Percentiles rank a stretch among this genome's conserved stretches.
phyloP scores from a whole-genome alignment of 2,797 vertebrate species.

The Crocodylus rhombifer region DNA sequence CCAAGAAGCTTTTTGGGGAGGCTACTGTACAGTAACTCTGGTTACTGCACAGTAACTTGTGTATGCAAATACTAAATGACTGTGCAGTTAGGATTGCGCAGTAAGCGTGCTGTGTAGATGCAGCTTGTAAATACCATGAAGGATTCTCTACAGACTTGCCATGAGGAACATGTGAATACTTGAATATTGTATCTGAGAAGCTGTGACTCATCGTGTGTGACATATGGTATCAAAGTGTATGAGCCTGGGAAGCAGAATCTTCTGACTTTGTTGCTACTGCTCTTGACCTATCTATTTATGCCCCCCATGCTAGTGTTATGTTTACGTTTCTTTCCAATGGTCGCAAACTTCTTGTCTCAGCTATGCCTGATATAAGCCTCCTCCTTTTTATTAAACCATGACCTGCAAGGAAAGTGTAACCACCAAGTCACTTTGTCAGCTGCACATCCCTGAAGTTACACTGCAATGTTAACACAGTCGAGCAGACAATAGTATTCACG shows the following conservation, averaged over 20 bases:
- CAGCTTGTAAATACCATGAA: not conserved
- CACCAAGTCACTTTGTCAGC: conserved; percentile 38
- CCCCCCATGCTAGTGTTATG: not conserved
- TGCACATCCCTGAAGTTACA: not conserved
- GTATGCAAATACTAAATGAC: no score
- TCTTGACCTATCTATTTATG: not conserved
- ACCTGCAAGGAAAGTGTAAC: not conserved
- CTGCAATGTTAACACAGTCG: not conserved
- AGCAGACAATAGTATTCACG: conserved; percentile 1
- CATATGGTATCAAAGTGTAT: not conserved
- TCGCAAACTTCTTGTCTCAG: not conserved
- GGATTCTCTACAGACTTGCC: not conserved
- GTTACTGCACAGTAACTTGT: no score
- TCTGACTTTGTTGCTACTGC: not conserved
- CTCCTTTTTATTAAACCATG: not conserved
- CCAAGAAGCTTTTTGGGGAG: no score
- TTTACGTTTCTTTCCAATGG: not conserved
- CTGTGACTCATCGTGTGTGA: not conserved
- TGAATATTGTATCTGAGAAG: not conserved
- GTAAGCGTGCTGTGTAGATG: not conserved
- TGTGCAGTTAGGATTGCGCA: no score
- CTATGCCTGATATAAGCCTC: not conserved
- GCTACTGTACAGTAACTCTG: no score
- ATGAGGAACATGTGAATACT: accelerated
- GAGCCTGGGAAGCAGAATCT: not conserved